Conservation (phyloP, 2,888 invertebrate genomes). For the Hemaris fuciformis region DNA sequence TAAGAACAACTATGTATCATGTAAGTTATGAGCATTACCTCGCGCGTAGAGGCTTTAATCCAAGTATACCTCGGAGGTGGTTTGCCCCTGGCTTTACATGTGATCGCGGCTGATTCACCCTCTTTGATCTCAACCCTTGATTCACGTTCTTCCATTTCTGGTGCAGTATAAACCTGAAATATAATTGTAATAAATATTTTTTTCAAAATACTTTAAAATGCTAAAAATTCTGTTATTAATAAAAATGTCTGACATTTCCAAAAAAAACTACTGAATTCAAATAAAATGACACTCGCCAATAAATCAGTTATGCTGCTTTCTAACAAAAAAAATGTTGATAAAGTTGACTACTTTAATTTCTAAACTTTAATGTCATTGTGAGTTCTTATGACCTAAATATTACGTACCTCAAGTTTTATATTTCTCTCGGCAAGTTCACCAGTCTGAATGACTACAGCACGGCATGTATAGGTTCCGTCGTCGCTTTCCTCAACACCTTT, state of each 20-base stretch:
- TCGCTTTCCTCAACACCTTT: constrained; percentile 90
- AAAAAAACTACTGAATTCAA: too few relatives aligned
- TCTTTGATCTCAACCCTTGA: constrained; percentile 87
- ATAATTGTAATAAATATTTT: not conserved
- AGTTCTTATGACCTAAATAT: too few relatives aligned
- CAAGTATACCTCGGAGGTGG: constrained; percentile 92
- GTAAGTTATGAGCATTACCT: too few relatives aligned
- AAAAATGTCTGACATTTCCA: too few relatives aligned
- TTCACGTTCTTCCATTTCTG: constrained; percentile 85
- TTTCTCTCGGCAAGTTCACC: constrained; percentile 89
- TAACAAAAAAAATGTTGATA: too few relatives aligned
- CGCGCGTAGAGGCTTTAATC: constrained; percentile 88
- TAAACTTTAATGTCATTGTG: too few relatives aligned
- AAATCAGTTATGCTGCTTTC: too few relatives aligned
- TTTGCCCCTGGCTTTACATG: constrained; percentile 91
- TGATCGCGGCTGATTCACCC: constrained; percentile 88
- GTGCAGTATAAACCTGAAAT: constrained; percentile 86
- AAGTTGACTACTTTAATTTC: too few relatives aligned
- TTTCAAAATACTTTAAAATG: not conserved
- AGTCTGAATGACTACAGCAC: constrained; percentile 91
- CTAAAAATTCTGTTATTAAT: too few relatives aligned
- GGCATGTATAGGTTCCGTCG: constrained; percentile 92
- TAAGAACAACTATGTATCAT: too few relatives aligned
- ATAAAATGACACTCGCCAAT: too few relatives aligned
- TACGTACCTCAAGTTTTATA: constrained; percentile 88